Percentiles rank a stretch among this genome's conserved stretches.
These are phyloP conservation scores for Vultur gryphus DNA, from an alignment of 2,797 vertebrate species.

Conservation along the genomic window DNA sequence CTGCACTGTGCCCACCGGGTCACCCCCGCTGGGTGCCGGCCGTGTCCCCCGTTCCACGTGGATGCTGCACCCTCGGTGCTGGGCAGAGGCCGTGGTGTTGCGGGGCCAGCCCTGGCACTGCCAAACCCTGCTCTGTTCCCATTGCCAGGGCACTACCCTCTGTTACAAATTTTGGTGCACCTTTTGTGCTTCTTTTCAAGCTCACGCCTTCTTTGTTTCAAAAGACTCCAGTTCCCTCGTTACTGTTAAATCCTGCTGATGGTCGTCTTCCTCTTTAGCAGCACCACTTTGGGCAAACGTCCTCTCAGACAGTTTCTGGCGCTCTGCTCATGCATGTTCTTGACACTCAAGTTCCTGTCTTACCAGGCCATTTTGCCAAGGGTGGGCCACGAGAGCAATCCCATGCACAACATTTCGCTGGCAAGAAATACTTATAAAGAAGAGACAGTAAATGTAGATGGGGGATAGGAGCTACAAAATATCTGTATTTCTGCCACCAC, in stretches of 20 bases:
- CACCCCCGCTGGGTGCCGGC: accelerated
- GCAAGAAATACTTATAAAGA: background rate
- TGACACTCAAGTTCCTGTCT: background rate
- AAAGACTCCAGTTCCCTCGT: background rate
- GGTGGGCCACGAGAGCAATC: background rate
- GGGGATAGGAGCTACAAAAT: background rate
- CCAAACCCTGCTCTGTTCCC: background rate
- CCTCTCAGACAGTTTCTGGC: background rate
- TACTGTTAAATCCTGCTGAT: background rate
- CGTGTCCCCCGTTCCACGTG: background rate
- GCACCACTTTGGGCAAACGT: background rate
- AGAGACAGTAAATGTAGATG: background rate
- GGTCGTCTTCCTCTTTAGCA: background rate
- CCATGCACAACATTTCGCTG: background rate
- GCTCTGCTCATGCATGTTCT: accelerated
- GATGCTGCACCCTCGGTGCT: background rate
- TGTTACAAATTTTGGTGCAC: background rate
- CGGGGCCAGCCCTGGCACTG: background rate
- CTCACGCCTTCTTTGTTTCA: background rate
- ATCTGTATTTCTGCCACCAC: background rate
- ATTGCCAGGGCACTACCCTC: background rate
- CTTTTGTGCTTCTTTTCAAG: background rate
- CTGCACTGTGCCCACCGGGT: background rate
- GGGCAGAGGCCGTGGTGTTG: background rate
- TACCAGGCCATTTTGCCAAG: background rate